These are phyloP conservation scores for Cremastobaeus sp. DNA, from an alignment of 2,888 invertebrate genomes.

Conservation along the genomic window DNA sequence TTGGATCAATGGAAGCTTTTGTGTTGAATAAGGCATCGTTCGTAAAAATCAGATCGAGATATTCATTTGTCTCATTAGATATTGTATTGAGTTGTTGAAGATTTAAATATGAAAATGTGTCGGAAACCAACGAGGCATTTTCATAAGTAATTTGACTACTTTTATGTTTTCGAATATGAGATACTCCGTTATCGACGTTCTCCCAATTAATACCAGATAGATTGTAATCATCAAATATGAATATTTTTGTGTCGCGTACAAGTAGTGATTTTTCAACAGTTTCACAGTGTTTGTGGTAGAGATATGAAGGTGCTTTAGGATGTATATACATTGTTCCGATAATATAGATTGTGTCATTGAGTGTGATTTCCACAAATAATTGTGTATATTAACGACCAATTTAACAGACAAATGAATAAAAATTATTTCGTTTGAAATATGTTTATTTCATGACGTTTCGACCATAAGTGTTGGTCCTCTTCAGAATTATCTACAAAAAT, in stretches of 20 bases:
- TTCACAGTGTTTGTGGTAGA: constrained; percentile 4
- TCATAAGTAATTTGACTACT: background rate
- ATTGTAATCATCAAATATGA: background rate
- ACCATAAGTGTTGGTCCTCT: too few species aligned
- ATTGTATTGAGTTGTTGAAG: background rate
- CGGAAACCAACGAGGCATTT: background rate
- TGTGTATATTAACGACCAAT: too few species aligned
- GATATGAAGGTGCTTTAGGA: background rate
- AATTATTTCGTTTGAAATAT: too few species aligned
- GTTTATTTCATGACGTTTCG: too few species aligned
- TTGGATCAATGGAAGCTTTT: background rate
- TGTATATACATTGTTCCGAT: constrained; percentile 2
- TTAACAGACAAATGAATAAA: too few species aligned
- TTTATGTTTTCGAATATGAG: background rate
- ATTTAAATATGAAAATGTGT: background rate
- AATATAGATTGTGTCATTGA: background rate
- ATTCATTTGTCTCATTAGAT: background rate
- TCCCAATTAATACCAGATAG: constrained; percentile 3
- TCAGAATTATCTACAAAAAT: too few species aligned
- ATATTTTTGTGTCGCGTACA: background rate
- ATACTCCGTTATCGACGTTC: background rate
- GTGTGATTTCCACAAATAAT: background rate
- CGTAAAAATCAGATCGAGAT: constrained; percentile 7
- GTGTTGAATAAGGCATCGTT: background rate
- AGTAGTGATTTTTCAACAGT: background rate